Evolutionary conservation across 2,888 invertebrate genomes (phyloP), one percentile per base, ranked within the genome.

Genomic region (Aphodius granarius): DNA sequence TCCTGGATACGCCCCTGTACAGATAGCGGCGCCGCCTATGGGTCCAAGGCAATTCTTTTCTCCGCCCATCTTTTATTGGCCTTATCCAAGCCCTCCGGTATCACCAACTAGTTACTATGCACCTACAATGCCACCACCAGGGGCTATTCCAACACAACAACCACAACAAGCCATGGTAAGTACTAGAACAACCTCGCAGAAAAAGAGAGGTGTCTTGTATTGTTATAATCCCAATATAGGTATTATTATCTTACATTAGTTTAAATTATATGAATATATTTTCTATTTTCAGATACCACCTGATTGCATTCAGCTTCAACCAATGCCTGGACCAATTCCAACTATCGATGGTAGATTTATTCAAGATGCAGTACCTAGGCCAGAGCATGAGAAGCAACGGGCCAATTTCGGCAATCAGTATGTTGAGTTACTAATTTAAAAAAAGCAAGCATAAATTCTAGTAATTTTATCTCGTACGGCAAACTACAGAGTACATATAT

Each of bases 61-160:
- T 63, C 92, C 92, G 23, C 92, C 92, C 73, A 91, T 94, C 78
- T 93, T 97, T 82, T 97, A 97, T 89, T 97, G 97, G 97, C 94
- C 95, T 0, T 97, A 97, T 88, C 97, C 97, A 70, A 96, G 96
- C 82, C 97, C 97, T 63, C 97, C 97, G 0, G 96, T 97, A 17
- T 97, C 97, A 66, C 97, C 97, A 0, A 96, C 96, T 63, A 94
- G 93, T 82, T 95, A 95, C 87, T 95, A 93, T 84, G 93, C 93
- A 78, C 91, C 91, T 1, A 91, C 92, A 20, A 89, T 90, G 81
- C 86, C 86, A 72, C 86, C 86, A 64, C 86, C 84, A n/a, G 84
- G 84, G 73, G 83, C 84, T 74, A 73, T 82, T 74, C 84, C 83
- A 9, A 84, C 83, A 74, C 86, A 84, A 73, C 83, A 76, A 86